These are phyloP conservation scores for Drosophila prostipennis DNA, from an alignment of 2,888 invertebrate species.

Conservation along the genomic window DNA sequence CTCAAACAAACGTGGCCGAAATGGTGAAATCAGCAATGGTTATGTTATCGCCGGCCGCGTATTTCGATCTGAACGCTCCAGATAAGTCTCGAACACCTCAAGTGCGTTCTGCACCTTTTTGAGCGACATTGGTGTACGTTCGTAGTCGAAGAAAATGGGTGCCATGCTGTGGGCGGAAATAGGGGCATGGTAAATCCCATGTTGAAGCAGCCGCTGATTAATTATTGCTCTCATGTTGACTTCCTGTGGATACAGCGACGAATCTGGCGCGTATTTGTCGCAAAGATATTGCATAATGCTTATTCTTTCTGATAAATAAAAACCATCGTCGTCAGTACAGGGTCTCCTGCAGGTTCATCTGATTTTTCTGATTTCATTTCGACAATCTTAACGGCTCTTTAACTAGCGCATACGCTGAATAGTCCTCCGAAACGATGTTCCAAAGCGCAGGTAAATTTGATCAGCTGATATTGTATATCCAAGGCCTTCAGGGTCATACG, in stretches of 20 bases:
- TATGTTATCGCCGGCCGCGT: no score
- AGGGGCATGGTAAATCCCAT: constrained; percentile 90
- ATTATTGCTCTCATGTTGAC: constrained; percentile 89
- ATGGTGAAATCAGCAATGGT: no score
- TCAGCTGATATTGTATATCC: constrained; percentile 87
- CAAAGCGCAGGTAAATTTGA: constrained; percentile 88
- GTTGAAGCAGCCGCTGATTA: constrained; percentile 92
- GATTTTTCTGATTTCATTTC: background rate
- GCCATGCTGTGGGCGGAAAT: constrained; percentile 86
- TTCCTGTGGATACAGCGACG: constrained; percentile 89
- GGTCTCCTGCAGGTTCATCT: constrained; percentile 92
- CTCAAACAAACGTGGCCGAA: no score
- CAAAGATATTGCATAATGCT: constrained; percentile 89
- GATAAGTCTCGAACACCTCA: constrained; percentile 88
- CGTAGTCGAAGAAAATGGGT: constrained; percentile 91
- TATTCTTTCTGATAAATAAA: constrained; percentile 90
- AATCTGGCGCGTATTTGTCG: constrained; percentile 89
- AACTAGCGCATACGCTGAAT: constrained; percentile 86
- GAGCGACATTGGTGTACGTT: constrained; percentile 87
- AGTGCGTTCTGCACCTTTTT: constrained; percentile 89
- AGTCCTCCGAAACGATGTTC: constrained; percentile 90
- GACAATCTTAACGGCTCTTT: background rate
- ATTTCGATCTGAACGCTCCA: no score
- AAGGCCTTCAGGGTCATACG: constrained; percentile 88
- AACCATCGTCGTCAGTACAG: constrained; percentile 92